Evolutionary conservation across 2,888 invertebrate species (phyloP), one percentile per base, ranked within the genome.

Genomic region (Drosophila lacicola): DNA sequence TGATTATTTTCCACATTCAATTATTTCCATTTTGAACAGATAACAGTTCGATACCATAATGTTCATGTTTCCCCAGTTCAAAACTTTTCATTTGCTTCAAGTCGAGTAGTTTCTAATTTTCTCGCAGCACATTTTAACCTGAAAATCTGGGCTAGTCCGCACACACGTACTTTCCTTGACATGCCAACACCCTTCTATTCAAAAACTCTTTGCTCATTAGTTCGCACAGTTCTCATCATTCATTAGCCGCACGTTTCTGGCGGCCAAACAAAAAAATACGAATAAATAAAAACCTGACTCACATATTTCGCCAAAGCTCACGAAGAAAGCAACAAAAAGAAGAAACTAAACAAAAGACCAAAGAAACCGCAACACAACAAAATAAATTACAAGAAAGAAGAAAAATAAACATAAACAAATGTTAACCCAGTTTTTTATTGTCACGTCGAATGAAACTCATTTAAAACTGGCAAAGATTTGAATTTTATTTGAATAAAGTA

Each of bases 371-470:
- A 65, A 73, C 11, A 36, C 33, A 50, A 36, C 46, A 61, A 47
- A 51, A 61, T 62, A 49, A 66, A 49, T 44, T 33, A 45, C 55
- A 50, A 46, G 57, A 45, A 33, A 25, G 33, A 46, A 29, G 2
- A 29, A 8, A 8, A 29, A 29, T 47, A 44, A 46, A 51, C 29
- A 73, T 53, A 21, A 57, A 70, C 65, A 67, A 76, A 84, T 50
- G 33, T 67, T 81, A 88, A 79, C 82, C 85, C 66, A 82, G 64
- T 68, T 82, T 78, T 62, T 33, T 46, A 63, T 51, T 54, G 55
- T 45, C 62, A 49, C 55, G 45, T 37, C 17, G 34, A 29, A 21
- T 61, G 14, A 29, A 39, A 47, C n/a, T 13, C 21, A 44, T 44
- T 17, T 39, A 39, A 45, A 41, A 45, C 39, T 33, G 36, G 17